phyloP scores from a whole-genome alignment of 2,797 vertebrate species.

The Echeneis naucrates region DNA sequence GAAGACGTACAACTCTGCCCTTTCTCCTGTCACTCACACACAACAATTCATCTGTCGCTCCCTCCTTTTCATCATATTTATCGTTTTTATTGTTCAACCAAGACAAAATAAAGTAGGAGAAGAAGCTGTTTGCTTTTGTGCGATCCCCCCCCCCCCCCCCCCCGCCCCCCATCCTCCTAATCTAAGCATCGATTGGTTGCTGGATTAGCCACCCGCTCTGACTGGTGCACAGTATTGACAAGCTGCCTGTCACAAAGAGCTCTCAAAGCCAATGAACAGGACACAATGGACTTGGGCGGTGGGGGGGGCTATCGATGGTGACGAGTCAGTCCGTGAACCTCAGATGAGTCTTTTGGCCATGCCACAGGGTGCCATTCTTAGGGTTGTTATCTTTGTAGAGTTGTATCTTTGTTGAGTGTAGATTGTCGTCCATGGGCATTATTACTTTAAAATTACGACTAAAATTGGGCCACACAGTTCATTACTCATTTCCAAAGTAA shows the following conservation, averaged over 20 bases:
- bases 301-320: constrained; percentile 42
- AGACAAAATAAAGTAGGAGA: constrained; percentile 25
- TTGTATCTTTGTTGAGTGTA: not conserved
- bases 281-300: constrained; percentile 30
- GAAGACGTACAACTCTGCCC: not conserved
- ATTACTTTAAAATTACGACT: constrained; percentile 15
- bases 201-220: constrained; percentile 70
- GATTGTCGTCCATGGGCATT: constrained; percentile 1
- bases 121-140: constrained; percentile 34
- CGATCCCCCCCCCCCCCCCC: not conserved
- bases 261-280: constrained; percentile 53
- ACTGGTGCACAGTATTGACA: constrained; percentile 65
- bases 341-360: constrained; percentile 34
- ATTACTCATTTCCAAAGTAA: constrained; percentile 41
- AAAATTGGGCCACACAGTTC: constrained; percentile 11
- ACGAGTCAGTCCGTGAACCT: constrained; percentile 53
- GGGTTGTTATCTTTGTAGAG: constrained; percentile 5
- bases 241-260: constrained; percentile 60
- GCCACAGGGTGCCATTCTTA: constrained; percentile 10
- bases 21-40: not conserved
- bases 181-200: constrained; percentile 69
- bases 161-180: too few relatives aligned
- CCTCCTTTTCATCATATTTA: not conserved
- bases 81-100: not conserved
- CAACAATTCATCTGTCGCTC: constrained; percentile 13